These are phyloP conservation scores for Rhabdophis nuchalis DNA, from an alignment of 2,797 vertebrate species.

Conservation along the genomic window DNA sequence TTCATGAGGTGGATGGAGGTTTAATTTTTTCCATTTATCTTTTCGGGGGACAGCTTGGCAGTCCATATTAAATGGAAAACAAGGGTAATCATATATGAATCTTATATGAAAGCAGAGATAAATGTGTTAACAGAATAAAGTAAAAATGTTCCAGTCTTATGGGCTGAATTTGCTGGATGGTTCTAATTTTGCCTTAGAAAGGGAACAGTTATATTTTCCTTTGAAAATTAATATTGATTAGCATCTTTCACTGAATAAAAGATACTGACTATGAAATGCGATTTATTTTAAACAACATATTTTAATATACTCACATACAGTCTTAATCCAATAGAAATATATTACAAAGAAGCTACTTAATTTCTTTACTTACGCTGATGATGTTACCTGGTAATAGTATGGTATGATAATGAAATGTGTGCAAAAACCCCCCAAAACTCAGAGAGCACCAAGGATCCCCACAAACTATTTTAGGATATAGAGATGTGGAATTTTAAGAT, in stretches of 20 bases:
- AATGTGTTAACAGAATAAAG: slow-evolving; percentile 29
- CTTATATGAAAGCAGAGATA: slow-evolving; percentile 40
- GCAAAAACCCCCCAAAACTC: background rate
- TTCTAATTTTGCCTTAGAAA: slow-evolving; percentile 15
- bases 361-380: background rate
- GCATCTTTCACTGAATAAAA: background rate
- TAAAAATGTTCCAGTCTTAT: slow-evolving; percentile 31
- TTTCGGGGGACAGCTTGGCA: slow-evolving; percentile 30
- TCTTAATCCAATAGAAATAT: background rate
- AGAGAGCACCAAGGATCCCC: background rate
- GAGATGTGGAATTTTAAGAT: background rate
- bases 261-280: background rate
- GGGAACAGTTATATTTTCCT: slow-evolving; percentile 28
- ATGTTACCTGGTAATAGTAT: background rate
- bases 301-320: background rate
- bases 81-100: slow-evolving; percentile 42
- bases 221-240: slow-evolving; percentile 25
- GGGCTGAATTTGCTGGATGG: background rate
- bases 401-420: background rate
- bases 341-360: background rate
- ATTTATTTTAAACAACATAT: background rate
- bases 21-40: slow-evolving; percentile 39
- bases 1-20: slow-evolving; percentile 30
- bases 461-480: background rate
- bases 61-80: slow-evolving; percentile 42